Evolutionary conservation across 2,888 invertebrate genomes (phyloP).

Genomic region (Mechanitis mazaeus): DNA sequence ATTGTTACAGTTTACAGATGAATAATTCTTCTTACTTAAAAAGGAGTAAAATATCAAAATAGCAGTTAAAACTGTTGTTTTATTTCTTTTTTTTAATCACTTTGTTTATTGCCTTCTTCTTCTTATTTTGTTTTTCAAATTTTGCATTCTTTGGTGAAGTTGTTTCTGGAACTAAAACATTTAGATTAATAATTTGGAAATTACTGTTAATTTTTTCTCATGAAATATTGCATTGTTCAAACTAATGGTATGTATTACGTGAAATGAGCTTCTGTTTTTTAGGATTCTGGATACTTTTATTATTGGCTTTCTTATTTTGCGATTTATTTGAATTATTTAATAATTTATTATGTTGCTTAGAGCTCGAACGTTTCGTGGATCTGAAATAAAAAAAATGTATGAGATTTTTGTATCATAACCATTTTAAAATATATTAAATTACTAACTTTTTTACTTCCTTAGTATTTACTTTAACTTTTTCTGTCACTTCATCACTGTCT

Average conservation of each 20-base stretch:
- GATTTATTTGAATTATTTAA: not conserved
- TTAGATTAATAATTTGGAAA: not conserved
- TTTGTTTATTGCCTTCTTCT: constrained; percentile 48
- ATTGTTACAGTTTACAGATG: too few relatives aligned
- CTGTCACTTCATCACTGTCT: constrained; percentile 32
- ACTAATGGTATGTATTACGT: not conserved
- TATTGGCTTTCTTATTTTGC: not conserved
- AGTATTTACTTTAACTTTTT: constrained; percentile 18
- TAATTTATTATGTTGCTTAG: not conserved
- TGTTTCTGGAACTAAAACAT: constrained; percentile 39
- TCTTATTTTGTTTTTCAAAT: constrained; percentile 53
- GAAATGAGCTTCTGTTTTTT: not conserved
- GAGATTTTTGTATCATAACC: not conserved
- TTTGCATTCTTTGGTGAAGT: constrained; percentile 51
- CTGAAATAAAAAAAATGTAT: not conserved
- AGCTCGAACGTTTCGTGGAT: not conserved
- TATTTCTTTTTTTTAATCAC: constrained; percentile 59
- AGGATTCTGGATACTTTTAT: not conserved
- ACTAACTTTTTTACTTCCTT: constrained; percentile 10
- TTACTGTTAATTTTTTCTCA: too few relatives aligned
- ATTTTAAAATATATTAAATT: too few relatives aligned
- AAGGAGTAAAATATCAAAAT: not conserved
- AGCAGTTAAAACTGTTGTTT: constrained; percentile 15
- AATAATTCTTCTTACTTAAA: not conserved
- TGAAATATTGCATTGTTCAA: too few relatives aligned